phyloP scores from a whole-genome alignment of 2,797 vertebrate genomes.

The Trachurus trachurus region DNA sequence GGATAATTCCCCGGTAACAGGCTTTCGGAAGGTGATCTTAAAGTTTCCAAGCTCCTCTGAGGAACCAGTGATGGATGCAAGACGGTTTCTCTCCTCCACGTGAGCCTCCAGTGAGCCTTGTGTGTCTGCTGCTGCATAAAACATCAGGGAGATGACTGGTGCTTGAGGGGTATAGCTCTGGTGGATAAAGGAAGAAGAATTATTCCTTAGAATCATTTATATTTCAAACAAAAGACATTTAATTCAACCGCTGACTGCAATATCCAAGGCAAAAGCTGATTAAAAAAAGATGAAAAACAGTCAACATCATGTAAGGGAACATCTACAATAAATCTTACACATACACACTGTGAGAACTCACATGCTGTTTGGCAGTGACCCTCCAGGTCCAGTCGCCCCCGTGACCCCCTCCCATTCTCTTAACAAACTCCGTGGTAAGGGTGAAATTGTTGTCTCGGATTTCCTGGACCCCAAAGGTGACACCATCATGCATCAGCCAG shows the following conservation, averaged over 20 bases:
- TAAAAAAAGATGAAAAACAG: background rate
- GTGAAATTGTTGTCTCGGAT: slow-evolving; percentile 88
- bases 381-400: slow-evolving; percentile 99
- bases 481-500: slow-evolving; percentile 95
- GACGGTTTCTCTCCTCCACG: slow-evolving; percentile 84
- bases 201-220: background rate
- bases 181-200: slow-evolving; percentile 24
- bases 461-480: slow-evolving; percentile 93
- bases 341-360: slow-evolving; percentile 67
- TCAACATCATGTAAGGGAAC: slow-evolving; percentile 37
- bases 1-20: slow-evolving; percentile 81
- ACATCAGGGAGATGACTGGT: slow-evolving; percentile 92
- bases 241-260: background rate
- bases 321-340: slow-evolving; percentile 29
- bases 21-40: slow-evolving; percentile 90
- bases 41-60: slow-evolving; percentile 93
- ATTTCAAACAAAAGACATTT: background rate
- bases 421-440: slow-evolving; percentile 93
- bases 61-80: slow-evolving; percentile 89
- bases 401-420: slow-evolving; percentile 90
- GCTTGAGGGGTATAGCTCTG: slow-evolving; percentile 80
- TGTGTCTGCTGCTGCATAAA: slow-evolving; percentile 93
- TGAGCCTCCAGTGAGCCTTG: slow-evolving; percentile 89
- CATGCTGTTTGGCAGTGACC: slow-evolving; percentile 90
- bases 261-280: background rate